Evolutionary conservation across 2,113 vertebrate genomes (phyloP).

Genomic region (Odontophorus gujanensis): DNA sequence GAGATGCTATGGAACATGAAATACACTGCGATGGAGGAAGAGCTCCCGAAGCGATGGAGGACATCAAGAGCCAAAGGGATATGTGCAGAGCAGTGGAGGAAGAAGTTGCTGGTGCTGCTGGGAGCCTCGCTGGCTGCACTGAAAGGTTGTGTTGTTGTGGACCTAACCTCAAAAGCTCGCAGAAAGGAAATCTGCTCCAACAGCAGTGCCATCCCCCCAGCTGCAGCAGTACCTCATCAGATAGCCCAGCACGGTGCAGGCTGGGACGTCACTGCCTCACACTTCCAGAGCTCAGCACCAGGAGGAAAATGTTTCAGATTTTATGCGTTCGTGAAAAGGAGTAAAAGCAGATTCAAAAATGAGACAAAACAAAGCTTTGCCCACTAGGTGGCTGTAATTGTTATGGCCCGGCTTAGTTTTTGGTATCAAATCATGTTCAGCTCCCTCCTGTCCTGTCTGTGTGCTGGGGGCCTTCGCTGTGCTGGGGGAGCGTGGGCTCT

Average conservation of each 20-base stretch:
- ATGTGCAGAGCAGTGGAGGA: not conserved
- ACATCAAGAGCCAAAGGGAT: not conserved
- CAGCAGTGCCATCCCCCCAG: not conserved
- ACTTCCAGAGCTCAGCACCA: not conserved
- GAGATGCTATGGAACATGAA: constrained; percentile 8
- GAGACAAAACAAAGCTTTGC: not conserved
- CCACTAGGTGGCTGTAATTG: constrained; percentile 65
- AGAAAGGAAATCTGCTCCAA: not conserved
- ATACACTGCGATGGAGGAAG: not conserved
- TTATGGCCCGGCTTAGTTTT: not conserved
- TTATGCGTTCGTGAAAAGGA: not conserved
- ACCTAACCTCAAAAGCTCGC: constrained; percentile 11
- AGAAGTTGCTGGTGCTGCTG: not conserved
- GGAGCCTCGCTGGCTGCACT: constrained; percentile 16
- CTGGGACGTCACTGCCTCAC: not conserved
- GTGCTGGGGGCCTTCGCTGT: rapidly evolving
- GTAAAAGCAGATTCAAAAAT: not conserved
- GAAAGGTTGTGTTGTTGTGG: not conserved
- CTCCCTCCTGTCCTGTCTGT: not conserved
- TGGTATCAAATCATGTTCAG: not conserved
- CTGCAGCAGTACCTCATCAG: not conserved
- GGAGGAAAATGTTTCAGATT: not conserved
- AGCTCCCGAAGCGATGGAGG: constrained; percentile 10
- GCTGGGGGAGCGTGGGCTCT: rapidly evolving
- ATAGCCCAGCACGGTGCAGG: not conserved